A percentile compares a stretch with the other conserved stretches of the same genome.
Conservation (phyloP, 2,888 invertebrate genomes). For the Strigamia crassipes region DNA sequence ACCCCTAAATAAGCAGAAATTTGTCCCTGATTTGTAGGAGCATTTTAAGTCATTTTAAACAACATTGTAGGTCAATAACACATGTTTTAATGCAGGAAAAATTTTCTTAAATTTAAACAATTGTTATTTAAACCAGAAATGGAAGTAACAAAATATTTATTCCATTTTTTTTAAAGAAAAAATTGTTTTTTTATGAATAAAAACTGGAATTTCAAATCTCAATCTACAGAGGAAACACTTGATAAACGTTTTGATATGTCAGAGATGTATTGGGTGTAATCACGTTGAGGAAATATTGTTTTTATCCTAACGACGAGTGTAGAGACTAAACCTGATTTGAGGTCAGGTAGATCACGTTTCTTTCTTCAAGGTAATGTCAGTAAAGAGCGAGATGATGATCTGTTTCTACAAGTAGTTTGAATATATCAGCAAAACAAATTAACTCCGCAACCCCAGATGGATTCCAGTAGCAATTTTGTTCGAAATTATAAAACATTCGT, state of each 20-base stretch:
- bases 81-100: too few relatives aligned
- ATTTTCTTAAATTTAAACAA: too few relatives aligned
- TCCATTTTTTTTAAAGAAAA: too few relatives aligned
- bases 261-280: slow-evolving; percentile 27
- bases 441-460: too few relatives aligned
- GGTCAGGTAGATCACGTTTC: slow-evolving; percentile 36
- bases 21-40: too few relatives aligned
- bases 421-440: neutral
- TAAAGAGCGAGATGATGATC: neutral
- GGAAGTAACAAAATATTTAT: too few relatives aligned
- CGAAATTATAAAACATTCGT: neutral
- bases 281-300: slow-evolving; percentile 27
- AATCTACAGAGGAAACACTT: neutral
- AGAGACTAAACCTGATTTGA: slow-evolving; percentile 23
- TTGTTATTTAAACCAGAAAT: too few relatives aligned
- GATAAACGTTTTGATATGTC: slow-evolving; percentile 19
- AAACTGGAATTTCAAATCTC: neutral
- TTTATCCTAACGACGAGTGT: slow-evolving; percentile 2
- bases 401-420: slow-evolving; percentile 19
- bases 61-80: too few relatives aligned
- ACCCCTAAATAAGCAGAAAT: too few relatives aligned
- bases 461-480: neutral
- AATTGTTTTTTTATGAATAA: neutral
- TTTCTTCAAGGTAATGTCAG: neutral
- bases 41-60: too few relatives aligned